A percentile compares a stretch with the other conserved stretches of the same genome.
Evolutionary conservation across 2,888 invertebrate genomes (phyloP).

Genomic region (Chrysina gloriosa): DNA sequence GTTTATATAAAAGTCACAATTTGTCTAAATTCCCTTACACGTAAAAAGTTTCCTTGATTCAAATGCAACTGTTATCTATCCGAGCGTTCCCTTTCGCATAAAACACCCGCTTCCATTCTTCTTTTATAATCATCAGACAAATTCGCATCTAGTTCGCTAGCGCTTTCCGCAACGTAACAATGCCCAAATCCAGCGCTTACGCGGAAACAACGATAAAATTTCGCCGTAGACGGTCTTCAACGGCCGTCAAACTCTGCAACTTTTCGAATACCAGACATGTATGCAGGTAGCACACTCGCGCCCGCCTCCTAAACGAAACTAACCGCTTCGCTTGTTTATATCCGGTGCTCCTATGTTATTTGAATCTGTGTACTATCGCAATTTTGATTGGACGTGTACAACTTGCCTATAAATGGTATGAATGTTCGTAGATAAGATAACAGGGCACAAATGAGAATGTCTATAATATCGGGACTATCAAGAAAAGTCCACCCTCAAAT

Average conservation of each 20-base stretch:
- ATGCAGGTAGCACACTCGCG: not conserved
- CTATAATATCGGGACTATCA: not conserved
- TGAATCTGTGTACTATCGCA: conserved; percentile 10
- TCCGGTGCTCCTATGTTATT: conserved; percentile 14
- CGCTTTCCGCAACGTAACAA: conserved; percentile 15
- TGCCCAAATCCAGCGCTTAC: conserved; percentile 16
- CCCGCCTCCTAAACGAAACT: not conserved
- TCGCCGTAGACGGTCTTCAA: not conserved
- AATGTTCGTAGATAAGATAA: conserved; percentile 5
- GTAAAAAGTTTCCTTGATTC: not conserved
- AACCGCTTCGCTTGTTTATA: not conserved
- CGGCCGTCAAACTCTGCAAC: conserved; percentile 3
- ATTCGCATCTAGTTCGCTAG: conserved; percentile 8
- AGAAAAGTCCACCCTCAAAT: not conserved
- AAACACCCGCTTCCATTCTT: not conserved
- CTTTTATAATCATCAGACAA: conserved; percentile 10
- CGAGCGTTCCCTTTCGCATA: not conserved
- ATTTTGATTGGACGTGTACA: conserved; percentile 12
- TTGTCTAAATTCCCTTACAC: not conserved
- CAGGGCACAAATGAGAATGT: conserved; percentile 12
- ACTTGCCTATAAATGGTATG: not conserved
- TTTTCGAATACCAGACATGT: not conserved
- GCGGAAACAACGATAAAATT: conserved; percentile 19
- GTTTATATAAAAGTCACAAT: too few relatives aligned
- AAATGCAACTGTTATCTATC: conserved; percentile 1